Conservation (phyloP, 2,797 vertebrate genomes). For the Pipistrellus pipistrellus region DNA sequence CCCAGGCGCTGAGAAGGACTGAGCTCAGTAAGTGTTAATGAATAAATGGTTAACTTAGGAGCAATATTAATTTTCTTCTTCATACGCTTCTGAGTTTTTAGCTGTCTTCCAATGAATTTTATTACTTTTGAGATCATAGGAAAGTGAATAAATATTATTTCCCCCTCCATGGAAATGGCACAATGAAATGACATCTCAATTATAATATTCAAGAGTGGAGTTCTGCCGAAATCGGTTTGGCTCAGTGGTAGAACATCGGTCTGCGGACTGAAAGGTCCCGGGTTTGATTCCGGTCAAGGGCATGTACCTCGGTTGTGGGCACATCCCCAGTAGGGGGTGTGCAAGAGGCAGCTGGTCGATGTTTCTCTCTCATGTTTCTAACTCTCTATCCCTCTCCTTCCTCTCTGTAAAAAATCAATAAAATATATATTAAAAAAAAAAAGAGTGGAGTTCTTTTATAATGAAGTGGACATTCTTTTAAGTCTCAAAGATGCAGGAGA, state of each 20-base stretch:
- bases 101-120: neutral
- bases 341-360: too few relatives aligned
- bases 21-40: neutral
- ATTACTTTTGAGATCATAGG: constrained; percentile 29
- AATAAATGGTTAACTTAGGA: neutral
- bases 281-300: too few relatives aligned
- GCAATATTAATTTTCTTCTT: neutral
- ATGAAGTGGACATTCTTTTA: neutral
- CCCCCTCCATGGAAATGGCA: constrained; percentile 3
- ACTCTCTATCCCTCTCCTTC: too few relatives aligned
- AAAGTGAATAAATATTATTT: constrained; percentile 19
- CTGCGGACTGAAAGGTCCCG: too few relatives aligned
- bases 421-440: too few relatives aligned
- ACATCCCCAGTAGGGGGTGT: too few relatives aligned
- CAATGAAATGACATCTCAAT: neutral
- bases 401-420: too few relatives aligned
- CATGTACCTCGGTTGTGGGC: too few relatives aligned
- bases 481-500: neutral
- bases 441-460: neutral
- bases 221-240: too few relatives aligned
- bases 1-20: neutral
- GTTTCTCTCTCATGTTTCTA: too few relatives aligned
- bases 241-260: too few relatives aligned
- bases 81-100: neutral
- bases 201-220: neutral